Evolutionary conservation across 2,888 invertebrate genomes (phyloP), one percentile per base, ranked within the genome.

Genomic region (Cecidostiba fungosa): DNA sequence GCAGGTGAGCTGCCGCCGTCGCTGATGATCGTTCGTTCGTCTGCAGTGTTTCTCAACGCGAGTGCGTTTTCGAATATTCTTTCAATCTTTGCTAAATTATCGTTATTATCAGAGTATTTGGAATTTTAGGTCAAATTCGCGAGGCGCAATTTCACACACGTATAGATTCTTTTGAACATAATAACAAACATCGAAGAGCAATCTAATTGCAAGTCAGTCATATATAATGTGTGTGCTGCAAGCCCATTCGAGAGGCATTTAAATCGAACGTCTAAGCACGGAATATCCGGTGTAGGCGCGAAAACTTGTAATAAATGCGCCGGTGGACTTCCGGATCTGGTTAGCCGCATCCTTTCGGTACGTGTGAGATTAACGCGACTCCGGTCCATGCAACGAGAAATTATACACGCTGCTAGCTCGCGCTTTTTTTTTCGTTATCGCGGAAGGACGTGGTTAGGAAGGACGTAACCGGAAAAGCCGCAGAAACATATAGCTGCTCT

Each of bases 321-420:
- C 29, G 26, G 50, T 14, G 79, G 85, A 88, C 88, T 89, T 91
- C 90, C 90, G 91, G 88, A 80, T 86, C 88, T 89, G 90, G 91
- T 91, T 90, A 90, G 90, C 90, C 90, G 90, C 90, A 89, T 91
- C 90, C 90, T 87, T 89, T 88, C 69, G 62, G 16, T n/a, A n/a
- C 16, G 26, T 29, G 66, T 29, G 74, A 82, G 78, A 84, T 84
- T 84, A 80, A 84, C 43, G 76, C 54, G 66, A 36, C 78, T 74
- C 72, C 85, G 74, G 54, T 76, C 54, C 29, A 50, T 29, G 43
- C 19, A 70, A 84, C 32, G 19, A 23, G 43, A 39, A 39, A 72
- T 72, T 72, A 43, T 23, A 72, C n/a, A n/a, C n/a, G n/a, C 19
- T 32, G 36, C 43, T 1, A 23, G 54, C 23, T 26, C 23, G 23